Evolutionary conservation across 1,140 invertebrate species (phyloP), one percentile per base, ranked within the genome.

Genomic region (Papilio helenus): DNA sequence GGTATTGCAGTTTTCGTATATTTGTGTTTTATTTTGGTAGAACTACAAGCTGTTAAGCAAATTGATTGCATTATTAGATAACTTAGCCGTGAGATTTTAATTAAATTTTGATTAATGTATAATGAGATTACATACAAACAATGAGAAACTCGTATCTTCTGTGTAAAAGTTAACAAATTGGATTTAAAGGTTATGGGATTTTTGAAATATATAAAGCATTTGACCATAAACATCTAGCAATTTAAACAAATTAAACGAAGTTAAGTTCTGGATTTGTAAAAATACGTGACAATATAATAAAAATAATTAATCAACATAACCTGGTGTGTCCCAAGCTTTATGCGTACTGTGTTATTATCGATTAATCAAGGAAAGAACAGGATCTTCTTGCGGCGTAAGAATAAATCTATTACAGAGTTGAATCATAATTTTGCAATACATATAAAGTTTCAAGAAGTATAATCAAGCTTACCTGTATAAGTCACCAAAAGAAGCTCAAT

Each of bases 361-460:
- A 68, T 68, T 68, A 68, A 68, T 68, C 61, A 34, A 68, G 61
- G 26, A 68, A 68, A 68, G 23, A 68, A 68, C 61, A 68, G 61
- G 61, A 68, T 68, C 23, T 68, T 68, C 61, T 68, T 68, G 61
- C 26, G 61, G 26, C 61, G 18, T 34, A 68, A 34, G 61, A 68
- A 68, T 68, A 68, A 68, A 29, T 68, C 61, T 68, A 34, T 29
- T 68, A 26, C 61, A 68, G 0, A 68, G 14, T 29, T 61, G 26
- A 16, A 68, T 68, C 61, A 68, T 68, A 68, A 68, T 29, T 68
- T 16, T 34, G 61, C 20, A 68, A 68, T 18, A 34, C 23, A 0
- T 68, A 34, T 68, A 26, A 26, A 3, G 26, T 18, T 26, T 12
- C 23, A 29, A 68, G 10, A 68, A 16, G 5, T 68, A 1, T 1